A percentile compares a stretch with the other conserved stretches of the same genome.
Evolutionary conservation across 2,797 vertebrate species (phyloP).

Genomic region (Poeciliopsis infans): DNA sequence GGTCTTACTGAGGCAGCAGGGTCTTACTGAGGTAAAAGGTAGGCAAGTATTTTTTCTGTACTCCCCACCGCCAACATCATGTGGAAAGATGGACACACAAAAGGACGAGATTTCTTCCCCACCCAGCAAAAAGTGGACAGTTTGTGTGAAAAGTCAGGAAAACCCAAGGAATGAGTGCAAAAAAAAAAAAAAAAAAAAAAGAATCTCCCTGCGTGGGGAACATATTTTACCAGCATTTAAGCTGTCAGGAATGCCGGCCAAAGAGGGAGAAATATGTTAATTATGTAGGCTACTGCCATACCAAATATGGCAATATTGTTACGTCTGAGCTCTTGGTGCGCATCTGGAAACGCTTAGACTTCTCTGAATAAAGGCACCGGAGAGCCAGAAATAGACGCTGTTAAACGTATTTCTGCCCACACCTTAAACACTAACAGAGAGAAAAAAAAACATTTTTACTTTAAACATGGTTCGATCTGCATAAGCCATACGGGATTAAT

Average conservation of each 20-base stretch:
- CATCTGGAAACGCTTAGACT: conserved; percentile 94
- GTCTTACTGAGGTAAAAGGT: conserved; percentile 66
- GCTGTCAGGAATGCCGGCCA: conserved; percentile 97
- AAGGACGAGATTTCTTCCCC: conserved; percentile 55
- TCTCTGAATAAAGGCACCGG: conserved; percentile 81
- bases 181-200: conserved; percentile 49
- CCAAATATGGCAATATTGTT: conserved; percentile 99
- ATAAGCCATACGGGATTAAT: conserved; percentile 1
- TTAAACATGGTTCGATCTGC: conserved; percentile 46
- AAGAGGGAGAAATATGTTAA: conserved; percentile 94
- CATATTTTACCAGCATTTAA: conserved; percentile 96
- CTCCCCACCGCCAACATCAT: conserved; percentile 53
- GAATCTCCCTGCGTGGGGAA: conserved; percentile 93
- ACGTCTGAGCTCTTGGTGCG: conserved; percentile 92
- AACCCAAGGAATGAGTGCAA: conserved; percentile 87
- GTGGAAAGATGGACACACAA: conserved; percentile 82
- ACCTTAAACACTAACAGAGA: conserved; percentile 41
- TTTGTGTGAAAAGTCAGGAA: conserved; percentile 89
- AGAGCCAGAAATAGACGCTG: conserved; percentile 90
- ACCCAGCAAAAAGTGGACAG: conserved; percentile 77
- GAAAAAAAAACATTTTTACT: conserved; percentile 43
- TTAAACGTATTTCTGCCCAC: conserved; percentile 76
- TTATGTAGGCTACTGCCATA: conserved; percentile 98
- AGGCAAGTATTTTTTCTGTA: conserved; percentile 67
- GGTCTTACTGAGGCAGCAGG: conserved; percentile 80